Evolutionary conservation across 2,888 invertebrate species (phyloP).

Genomic region (Busseola fusca): DNA sequence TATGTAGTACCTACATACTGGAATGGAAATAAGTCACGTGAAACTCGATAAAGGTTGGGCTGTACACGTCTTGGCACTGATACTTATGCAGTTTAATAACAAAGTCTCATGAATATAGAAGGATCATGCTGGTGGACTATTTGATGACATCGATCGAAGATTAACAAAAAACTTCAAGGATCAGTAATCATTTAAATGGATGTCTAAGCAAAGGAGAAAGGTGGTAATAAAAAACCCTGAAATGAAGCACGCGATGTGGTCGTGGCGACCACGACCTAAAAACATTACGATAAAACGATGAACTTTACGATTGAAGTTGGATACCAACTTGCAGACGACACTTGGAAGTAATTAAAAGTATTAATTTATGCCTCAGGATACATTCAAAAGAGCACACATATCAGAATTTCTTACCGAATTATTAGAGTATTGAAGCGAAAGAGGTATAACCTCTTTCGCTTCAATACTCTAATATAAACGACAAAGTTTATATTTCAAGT

Average conservation of each 20-base stretch:
- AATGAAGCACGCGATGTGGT: slow-evolving; percentile 69
- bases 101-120: slow-evolving; percentile 54
- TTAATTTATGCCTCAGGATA: slow-evolving; percentile 26
- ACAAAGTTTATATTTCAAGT: neutral
- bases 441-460: too few relatives aligned
- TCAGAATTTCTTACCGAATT: neutral
- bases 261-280: slow-evolving; percentile 75
- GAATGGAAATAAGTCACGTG: slow-evolving; percentile 70
- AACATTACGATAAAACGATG: slow-evolving; percentile 72
- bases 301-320: slow-evolving; percentile 67
- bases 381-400: slow-evolving; percentile 7
- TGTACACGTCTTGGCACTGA: slow-evolving; percentile 68
- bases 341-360: slow-evolving; percentile 43
- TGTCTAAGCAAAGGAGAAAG: slow-evolving; percentile 60
- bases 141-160: slow-evolving; percentile 39
- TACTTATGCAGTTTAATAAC: slow-evolving; percentile 62
- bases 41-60: slow-evolving; percentile 66
- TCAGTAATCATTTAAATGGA: slow-evolving; percentile 60
- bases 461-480: too few relatives aligned
- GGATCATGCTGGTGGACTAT: slow-evolving; percentile 35
- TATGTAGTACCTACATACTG: slow-evolving; percentile 62
- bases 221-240: slow-evolving; percentile 61
- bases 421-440: neutral
- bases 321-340: slow-evolving; percentile 55
- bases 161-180: slow-evolving; percentile 52